Percentiles rank a stretch among this genome's conserved stretches.
phyloP scores from a whole-genome alignment of 2,888 invertebrate species.

The Harmothoe impar region DNA sequence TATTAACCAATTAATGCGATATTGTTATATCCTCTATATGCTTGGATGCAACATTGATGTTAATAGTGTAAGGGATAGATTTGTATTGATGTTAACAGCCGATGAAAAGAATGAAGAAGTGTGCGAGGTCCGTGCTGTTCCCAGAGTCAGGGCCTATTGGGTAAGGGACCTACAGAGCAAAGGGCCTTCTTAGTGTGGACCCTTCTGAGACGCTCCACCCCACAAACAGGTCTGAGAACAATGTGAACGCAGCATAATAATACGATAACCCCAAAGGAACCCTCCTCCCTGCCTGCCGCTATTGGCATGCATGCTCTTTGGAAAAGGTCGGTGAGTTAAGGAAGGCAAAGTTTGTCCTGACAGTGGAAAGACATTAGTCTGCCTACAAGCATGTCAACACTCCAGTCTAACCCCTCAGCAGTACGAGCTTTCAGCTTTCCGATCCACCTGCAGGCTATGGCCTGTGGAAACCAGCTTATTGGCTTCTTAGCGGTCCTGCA shows the following conservation, averaged over 20 bases:
- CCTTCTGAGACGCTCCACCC: too few species aligned
- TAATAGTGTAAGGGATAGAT: too few species aligned
- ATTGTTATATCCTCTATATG: too few species aligned
- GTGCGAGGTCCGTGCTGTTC: background rate
- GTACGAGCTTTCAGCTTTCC: background rate
- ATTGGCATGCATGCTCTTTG: background rate
- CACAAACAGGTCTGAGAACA: too few species aligned
- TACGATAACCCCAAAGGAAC: background rate
- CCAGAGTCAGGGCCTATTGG: background rate
- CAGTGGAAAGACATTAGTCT: constrained; percentile 12
- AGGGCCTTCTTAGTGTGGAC: too few species aligned
- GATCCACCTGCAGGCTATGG: background rate
- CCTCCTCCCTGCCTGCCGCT: background rate
- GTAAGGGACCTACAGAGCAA: background rate
- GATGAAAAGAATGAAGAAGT: too few species aligned
- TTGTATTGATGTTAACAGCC: too few species aligned
- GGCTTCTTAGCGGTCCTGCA: background rate
- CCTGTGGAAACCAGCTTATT: background rate
- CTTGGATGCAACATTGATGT: too few species aligned
- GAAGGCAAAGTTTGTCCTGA: background rate
- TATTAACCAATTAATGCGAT: too few species aligned
- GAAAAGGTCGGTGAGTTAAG: background rate
- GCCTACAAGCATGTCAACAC: background rate
- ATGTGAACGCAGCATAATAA: too few species aligned
- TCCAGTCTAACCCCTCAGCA: background rate